Base-by-base conservation (phyloP, 2,797 vertebrate species). In the Hipposideros larvatus region DNA sequence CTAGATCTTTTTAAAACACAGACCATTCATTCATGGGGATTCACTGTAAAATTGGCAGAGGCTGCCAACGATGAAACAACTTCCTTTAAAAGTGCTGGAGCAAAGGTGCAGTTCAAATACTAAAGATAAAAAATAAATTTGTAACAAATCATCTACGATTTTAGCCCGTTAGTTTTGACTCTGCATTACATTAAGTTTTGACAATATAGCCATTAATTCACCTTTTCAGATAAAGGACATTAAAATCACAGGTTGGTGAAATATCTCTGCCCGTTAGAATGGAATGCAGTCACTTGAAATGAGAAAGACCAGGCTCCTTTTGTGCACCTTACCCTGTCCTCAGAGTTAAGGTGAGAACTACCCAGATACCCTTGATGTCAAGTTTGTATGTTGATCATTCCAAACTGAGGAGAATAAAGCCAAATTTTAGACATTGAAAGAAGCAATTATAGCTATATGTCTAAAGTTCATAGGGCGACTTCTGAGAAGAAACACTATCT, bases 121-220 rank as follows among this genome's bases (percentile, higher is more conserved):
- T 98, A 97, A 98, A 97, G 98, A 98, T 97, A 97, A 98, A 93
- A 94, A 98, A 98, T 98, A 98, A 98, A 98, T 98, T 98, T 98
- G 59, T 98, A 98, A 98, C 96, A 97, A 97, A 97, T 96, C 61
- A 87, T 97, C 91, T 98, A 97, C 97, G 96, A 97, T 98, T 98
- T 98, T 98, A 98, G 97, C 97, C 94, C 92, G 95, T 95, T 97
- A 96, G 79, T 98, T 98, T 98, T 91, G 83, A 82, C 94, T 98
- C 83, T 80, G 59, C 79, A 90, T 94, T 86, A 68, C 26, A 65
- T 89, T 46, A 61, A n/a, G 78, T 96, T 37, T 95, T 92, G 31
- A 66, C 75, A 90, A 51, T 51, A 51, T 15, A 51, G 96, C 95
- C 95, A 61, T 94, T 63, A 66, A 91, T 57, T 93, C 85, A 91